Base-by-base conservation (phyloP, 2,888 invertebrate genomes). In the Catocala fraxini region DNA sequence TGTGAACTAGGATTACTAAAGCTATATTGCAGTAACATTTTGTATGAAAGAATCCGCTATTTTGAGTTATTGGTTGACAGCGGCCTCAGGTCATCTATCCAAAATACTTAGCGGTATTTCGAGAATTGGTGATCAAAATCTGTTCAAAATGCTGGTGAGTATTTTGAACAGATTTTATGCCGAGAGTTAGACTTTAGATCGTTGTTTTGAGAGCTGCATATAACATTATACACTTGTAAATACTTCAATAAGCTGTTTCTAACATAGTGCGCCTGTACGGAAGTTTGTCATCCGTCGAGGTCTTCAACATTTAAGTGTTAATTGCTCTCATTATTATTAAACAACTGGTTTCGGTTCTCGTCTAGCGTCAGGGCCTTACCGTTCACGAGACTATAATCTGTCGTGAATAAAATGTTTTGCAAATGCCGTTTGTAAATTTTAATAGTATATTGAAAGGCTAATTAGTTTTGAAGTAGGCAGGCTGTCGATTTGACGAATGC, bases 281-380 rank as follows among this genome's bases (percentile, higher is more conserved):
- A 85, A 83, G 69, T 68, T 71, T 76, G 72, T 70, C 71, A 65
- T 68, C 60, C 66, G 68, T 73, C 79, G 75, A 81, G 79, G 81
- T 73, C 76, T 78, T 75, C 69, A 62, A 75, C 65, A 69, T 79
- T 71, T 70, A 63, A 59, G 71, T 73, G 79, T 75, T 80, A 82
- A 86, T 85, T 85, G 80, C 79, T 81, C 81, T 80, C 73, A 76
- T 85, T 83, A 81, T 79, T 77, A 76, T 73, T 65, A 73, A 71
- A 70, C 63, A 76, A 82, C 82, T 75, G 71, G 84, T 84, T 82
- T 75, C 65, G 65, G 63, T 63, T 57, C 56, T 71, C 63, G 52
- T 33, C 56, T 57, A 60, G 65, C 73, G 68, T 75, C 73, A 76
- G 71, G 78, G 79, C 68, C 80, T 83, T 65, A 68, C 71, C 66